Evolutionary conservation across 1,140 invertebrate species (phyloP), one percentile per base, ranked within the genome.

Genomic region (Stegodyphus dumicola): DNA sequence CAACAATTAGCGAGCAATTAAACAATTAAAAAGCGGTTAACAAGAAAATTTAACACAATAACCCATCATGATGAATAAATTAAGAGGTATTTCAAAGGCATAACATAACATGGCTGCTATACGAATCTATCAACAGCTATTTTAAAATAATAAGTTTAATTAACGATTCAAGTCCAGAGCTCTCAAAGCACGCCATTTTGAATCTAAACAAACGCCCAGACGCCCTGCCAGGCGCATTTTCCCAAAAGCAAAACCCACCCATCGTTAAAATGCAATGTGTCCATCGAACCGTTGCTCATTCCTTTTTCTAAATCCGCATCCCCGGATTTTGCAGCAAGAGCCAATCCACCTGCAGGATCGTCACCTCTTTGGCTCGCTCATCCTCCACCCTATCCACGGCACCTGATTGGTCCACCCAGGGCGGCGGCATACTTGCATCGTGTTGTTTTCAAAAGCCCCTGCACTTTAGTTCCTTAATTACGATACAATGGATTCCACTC

Each of bases 341-440:
- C 33, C 78, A 81, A 81, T 81, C 78, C 78, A 81, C 78, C 78
- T 81, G 78, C 78, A 56, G 78, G 66, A 81, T 71, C 67, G 70
- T 81, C 78, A 81, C 77, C 60, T 67, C 65, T 18, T 33, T 33
- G 33, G 33, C 33, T 33, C 33, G 33, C 33, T 33, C 33, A 33
- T 33, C 33, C 33, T 33, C 33, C 33, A 33, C 33, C 33, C 48
- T 49, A 65, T 65, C 49, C 18, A 33, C 52, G 10, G 33, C 54
- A 81, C 70, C 78, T 81, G 69, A 81, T 81, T 81, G 78, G 78
- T 81, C n/a, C 48, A 67, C 76, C 56, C 64, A 67, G 33, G 33
- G 33, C 73, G 67, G 18, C 13, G 33, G 52, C 56, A 60, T 60
- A 60, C 56, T 56, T n/a, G 70, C 15, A 49, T 69, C 78, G 78